Evolutionary conservation across 2,797 vertebrate genomes (phyloP).

Genomic region (Dallia pectoralis): DNA sequence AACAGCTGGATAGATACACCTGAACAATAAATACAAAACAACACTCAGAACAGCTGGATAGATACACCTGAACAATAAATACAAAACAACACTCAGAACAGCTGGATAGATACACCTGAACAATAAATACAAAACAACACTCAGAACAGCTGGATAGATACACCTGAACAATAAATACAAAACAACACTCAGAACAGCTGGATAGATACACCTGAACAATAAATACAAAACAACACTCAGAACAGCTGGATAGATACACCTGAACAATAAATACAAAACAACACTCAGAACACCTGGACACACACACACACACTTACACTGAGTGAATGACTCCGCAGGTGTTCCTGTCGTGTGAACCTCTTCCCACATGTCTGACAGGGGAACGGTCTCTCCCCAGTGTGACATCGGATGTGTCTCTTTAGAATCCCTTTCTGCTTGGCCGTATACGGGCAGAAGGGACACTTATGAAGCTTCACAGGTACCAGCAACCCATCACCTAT

Average conservation of each 20-base stretch:
- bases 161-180: neutral
- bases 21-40: slow-evolving; percentile 47
- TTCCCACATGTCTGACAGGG: slow-evolving; percentile 96
- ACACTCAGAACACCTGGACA: neutral
- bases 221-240: slow-evolving; percentile 14
- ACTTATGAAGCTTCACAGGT: slow-evolving; percentile 94
- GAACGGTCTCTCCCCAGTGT: slow-evolving; percentile 96
- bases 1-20: slow-evolving; percentile 95
- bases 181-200: slow-evolving; percentile 56
- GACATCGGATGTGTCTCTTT: slow-evolving; percentile 95
- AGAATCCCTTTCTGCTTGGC: slow-evolving; percentile 98
- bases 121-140: no score
- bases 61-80: neutral
- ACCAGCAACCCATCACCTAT: slow-evolving; percentile 87
- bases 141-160: no score
- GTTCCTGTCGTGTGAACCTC: slow-evolving; percentile 94
- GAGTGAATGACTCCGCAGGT: slow-evolving; percentile 90
- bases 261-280: neutral
- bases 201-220: slow-evolving; percentile 87
- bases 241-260: no score
- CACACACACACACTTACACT: slow-evolving; percentile 74
- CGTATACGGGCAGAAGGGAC: slow-evolving; percentile 95
- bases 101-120: no score
- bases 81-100: neutral
- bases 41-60: neutral